Percentiles rank a stretch among this genome's conserved stretches.
These are phyloP conservation scores for Huso huso DNA, from an alignment of 2,797 vertebrate genomes.

Conservation along the genomic window DNA sequence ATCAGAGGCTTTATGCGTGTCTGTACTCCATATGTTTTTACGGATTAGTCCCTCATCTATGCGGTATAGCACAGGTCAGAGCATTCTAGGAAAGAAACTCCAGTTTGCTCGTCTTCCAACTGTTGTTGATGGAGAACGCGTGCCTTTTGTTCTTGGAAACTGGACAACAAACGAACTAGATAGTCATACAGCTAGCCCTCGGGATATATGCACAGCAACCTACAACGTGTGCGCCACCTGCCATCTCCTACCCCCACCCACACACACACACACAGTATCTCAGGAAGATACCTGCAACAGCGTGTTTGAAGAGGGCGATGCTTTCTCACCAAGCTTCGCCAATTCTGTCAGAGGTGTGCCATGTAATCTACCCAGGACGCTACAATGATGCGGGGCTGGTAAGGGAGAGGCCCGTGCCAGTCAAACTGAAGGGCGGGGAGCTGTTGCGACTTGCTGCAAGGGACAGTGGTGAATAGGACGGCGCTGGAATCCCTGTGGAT, in stretches of 20 bases:
- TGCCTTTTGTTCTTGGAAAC: not conserved
- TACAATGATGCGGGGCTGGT: not conserved
- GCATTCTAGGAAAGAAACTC: not conserved
- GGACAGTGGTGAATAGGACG: constrained; percentile 7
- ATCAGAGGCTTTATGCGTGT: too few species aligned
- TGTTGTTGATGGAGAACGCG: not conserved
- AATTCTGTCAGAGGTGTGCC: constrained; percentile 3
- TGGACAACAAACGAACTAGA: not conserved
- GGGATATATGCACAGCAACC: too few species aligned
- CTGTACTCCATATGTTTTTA: too few species aligned
- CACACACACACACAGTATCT: too few species aligned
- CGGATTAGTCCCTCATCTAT: too few species aligned
- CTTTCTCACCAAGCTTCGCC: constrained; percentile 3
- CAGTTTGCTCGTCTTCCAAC: constrained; percentile 1
- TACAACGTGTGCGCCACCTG: too few species aligned
- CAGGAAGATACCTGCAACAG: constrained; percentile 7
- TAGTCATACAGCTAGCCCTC: too few species aligned
- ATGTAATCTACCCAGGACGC: not conserved
- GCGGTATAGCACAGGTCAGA: too few species aligned
- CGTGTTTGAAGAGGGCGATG: constrained; percentile 7
- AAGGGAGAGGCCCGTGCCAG: constrained; percentile 1
- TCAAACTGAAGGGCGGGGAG: constrained; percentile 6
- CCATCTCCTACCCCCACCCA: too few species aligned
- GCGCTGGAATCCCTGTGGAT: constrained; percentile 19
- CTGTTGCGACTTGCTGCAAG: constrained; percentile 11